These are phyloP conservation scores for Eupithecia inturbata DNA, from an alignment of 2,888 invertebrate genomes.

Conservation along the genomic window DNA sequence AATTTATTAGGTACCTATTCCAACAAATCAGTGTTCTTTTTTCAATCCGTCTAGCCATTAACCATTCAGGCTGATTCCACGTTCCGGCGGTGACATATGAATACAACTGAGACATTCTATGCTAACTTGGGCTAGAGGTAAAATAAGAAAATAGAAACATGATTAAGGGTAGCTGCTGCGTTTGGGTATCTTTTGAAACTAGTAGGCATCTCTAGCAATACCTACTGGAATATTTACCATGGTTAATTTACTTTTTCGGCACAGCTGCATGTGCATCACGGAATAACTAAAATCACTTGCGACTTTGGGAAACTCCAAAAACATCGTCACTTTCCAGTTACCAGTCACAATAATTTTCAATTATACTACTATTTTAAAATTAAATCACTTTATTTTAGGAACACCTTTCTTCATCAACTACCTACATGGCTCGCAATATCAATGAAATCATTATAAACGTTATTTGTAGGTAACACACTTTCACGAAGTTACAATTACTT, in stretches of 20 bases:
- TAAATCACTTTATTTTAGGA: constrained; percentile 2
- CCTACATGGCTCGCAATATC: background rate
- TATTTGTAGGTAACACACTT: no score
- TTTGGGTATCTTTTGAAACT: background rate
- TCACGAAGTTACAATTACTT: background rate
- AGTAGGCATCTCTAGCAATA: background rate
- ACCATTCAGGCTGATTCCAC: no score
- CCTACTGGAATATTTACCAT: background rate
- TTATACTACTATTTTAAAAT: background rate
- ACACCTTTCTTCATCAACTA: constrained; percentile 1
- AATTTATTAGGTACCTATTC: no score
- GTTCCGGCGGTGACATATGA: background rate
- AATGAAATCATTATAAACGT: background rate
- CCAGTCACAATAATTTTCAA: background rate
- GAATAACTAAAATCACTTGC: background rate
- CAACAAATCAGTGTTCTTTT: no score
- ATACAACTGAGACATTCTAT: background rate
- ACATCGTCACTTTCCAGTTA: background rate
- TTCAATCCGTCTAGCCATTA: no score
- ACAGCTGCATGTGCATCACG: background rate
- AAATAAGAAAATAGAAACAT: background rate
- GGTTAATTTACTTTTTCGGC: background rate
- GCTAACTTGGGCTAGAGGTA: background rate
- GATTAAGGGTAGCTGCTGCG: background rate
- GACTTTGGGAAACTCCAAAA: background rate